Conservation (phyloP, 2,888 invertebrate species). For the Campoplex nolae region DNA sequence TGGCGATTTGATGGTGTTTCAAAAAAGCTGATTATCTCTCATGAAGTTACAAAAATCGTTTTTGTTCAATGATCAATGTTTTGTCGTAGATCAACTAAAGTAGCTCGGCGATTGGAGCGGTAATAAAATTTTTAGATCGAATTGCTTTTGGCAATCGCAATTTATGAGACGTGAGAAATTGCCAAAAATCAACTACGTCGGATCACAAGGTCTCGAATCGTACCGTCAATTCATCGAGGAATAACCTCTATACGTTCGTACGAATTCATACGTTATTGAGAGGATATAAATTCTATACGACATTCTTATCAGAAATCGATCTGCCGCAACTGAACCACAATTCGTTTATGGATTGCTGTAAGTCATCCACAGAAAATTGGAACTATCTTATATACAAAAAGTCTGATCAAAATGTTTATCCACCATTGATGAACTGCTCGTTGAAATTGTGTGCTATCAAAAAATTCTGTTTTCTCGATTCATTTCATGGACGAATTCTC, state of each 20-base stretch:
- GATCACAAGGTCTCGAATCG: not conserved
- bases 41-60: not conserved
- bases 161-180: not conserved
- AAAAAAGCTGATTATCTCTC: not conserved
- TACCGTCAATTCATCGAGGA: constrained; percentile 3
- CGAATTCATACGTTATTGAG: not conserved
- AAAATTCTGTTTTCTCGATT: not conserved
- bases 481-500: not conserved
- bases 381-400: not conserved
- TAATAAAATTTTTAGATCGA: not conserved
- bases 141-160: not conserved
- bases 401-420: constrained; percentile 2
- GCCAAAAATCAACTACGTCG: not conserved
- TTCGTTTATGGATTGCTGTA: constrained; percentile 13
- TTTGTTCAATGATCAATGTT: not conserved
- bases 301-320: constrained; percentile 36
- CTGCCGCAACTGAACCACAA: constrained; percentile 5
- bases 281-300: constrained; percentile 24
- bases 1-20: not conserved
- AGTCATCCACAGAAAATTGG: not conserved
- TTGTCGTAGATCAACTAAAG: not conserved
- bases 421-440: not conserved
- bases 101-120: not conserved
- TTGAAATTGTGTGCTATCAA: not conserved
- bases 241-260: constrained; percentile 6